These are phyloP conservation scores for Opisthograptis luteolata DNA, from an alignment of 2,888 invertebrate genomes.

Conservation along the genomic window DNA sequence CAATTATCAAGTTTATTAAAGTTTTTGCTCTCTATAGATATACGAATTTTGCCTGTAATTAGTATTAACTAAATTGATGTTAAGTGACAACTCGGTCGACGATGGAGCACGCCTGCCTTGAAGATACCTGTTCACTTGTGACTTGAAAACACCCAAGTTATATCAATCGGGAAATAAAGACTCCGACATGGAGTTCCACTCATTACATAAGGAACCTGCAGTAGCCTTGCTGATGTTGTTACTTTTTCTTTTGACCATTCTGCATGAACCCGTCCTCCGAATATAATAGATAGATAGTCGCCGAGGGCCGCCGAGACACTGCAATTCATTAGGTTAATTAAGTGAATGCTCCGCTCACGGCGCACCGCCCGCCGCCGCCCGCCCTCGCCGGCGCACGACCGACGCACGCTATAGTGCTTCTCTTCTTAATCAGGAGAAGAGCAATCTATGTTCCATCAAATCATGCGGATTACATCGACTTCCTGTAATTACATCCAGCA, in stretches of 20 bases:
- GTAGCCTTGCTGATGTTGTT: too few species aligned
- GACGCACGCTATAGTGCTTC: background rate
- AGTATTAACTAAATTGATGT: too few species aligned
- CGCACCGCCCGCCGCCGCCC: conserved; percentile 17
- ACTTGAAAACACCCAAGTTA: too few species aligned
- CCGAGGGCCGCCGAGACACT: conserved; percentile 42
- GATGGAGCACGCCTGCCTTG: too few species aligned
- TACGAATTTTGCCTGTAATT: too few species aligned
- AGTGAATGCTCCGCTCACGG: conserved; percentile 52
- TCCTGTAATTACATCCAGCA: background rate
- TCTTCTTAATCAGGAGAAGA: conserved; percentile 1
- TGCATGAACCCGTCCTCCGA: background rate
- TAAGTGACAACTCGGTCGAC: too few species aligned
- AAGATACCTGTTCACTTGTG: too few species aligned
- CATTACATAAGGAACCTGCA: too few species aligned
- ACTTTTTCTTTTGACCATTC: background rate
- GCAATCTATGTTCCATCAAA: conserved; percentile 9
- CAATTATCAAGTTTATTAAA: too few species aligned
- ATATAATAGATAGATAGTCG: background rate
- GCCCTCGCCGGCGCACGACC: conserved; percentile 25
- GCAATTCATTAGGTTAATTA: conserved; percentile 65
- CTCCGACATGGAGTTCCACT: too few species aligned
- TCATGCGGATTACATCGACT: background rate
- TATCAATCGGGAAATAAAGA: too few species aligned
- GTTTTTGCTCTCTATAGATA: too few species aligned